Evolutionary conservation across 2,113 vertebrate genomes (phyloP).

Genomic region (Mugil cephalus): DNA sequence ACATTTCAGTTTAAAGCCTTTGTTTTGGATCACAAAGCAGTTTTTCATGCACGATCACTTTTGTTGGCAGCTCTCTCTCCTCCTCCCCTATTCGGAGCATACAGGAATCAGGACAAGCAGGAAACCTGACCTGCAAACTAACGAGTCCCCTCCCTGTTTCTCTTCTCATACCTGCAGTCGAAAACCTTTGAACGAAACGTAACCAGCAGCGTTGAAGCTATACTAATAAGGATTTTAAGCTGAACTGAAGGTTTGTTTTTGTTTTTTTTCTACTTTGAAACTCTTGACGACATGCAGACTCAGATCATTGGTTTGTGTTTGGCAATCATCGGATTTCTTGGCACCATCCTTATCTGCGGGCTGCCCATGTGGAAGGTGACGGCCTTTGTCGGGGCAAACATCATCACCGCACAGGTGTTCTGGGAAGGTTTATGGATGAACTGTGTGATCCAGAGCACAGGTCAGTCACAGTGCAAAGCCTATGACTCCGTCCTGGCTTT

Average conservation of each 20-base stretch:
- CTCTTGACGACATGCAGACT: slow-evolving; percentile 72
- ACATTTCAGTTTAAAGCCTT: neutral
- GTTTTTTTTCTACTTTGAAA: neutral
- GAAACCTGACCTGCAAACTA: slow-evolving; percentile 70
- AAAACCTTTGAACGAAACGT: slow-evolving; percentile 23
- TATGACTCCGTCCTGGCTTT: slow-evolving; percentile 87
- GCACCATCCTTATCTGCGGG: slow-evolving; percentile 88
- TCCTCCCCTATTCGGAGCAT: slow-evolving; percentile 12
- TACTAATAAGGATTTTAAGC: slow-evolving; percentile 8
- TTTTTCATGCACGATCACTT: neutral
- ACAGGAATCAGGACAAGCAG: slow-evolving; percentile 77
- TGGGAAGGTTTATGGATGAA: slow-evolving; percentile 91
- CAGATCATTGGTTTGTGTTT: slow-evolving; percentile 87
- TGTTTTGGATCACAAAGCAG: slow-evolving; percentile 9
- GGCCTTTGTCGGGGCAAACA: slow-evolving; percentile 90
- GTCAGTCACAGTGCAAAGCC: slow-evolving; percentile 87
- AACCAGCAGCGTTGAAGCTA: slow-evolving; percentile 18
- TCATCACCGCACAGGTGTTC: slow-evolving; percentile 89
- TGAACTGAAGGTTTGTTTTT: neutral
- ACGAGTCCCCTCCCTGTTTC: slow-evolving; percentile 72
- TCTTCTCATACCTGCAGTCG: slow-evolving; percentile 35
- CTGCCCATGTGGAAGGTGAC: slow-evolving; percentile 93
- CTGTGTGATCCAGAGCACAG: slow-evolving; percentile 86
- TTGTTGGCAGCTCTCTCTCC: slow-evolving; percentile 12
- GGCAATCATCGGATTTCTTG: slow-evolving; percentile 88